phyloP scores from a whole-genome alignment of 2,888 invertebrate species.

The Apamea anceps region DNA sequence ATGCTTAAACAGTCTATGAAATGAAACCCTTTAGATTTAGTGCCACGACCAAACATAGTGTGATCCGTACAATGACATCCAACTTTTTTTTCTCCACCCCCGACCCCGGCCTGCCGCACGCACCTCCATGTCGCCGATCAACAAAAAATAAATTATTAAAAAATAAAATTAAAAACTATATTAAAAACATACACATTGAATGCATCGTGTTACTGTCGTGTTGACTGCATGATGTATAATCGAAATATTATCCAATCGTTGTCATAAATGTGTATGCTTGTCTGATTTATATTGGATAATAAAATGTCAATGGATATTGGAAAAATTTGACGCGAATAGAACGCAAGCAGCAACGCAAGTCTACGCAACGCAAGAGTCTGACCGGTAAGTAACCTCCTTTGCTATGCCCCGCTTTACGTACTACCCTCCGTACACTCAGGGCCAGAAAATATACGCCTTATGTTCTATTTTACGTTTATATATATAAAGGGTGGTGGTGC shows the following conservation, averaged over 20 bases:
- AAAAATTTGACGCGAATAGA: constrained; percentile 91
- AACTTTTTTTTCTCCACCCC: constrained; percentile 87
- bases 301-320: constrained; percentile 76
- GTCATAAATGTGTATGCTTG: constrained; percentile 88
- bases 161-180: constrained; percentile 71
- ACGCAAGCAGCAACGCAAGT: constrained; percentile 98
- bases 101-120: constrained; percentile 89
- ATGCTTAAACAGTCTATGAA: constrained; percentile 72
- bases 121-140: constrained; percentile 87
- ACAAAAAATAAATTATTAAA: constrained; percentile 75
- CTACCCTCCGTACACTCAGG: constrained; percentile 80
- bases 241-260: constrained; percentile 82
- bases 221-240: constrained; percentile 89
- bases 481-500: constrained; percentile 65
- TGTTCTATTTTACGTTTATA: constrained; percentile 40
- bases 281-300: constrained; percentile 70
- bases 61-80: constrained; percentile 90
- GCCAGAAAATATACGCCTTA: constrained; percentile 71
- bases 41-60: constrained; percentile 82
- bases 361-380: constrained; percentile 92
- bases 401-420: constrained; percentile 82
- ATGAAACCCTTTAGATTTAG: constrained; percentile 82
- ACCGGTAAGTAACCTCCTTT: constrained; percentile 94
- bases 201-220: constrained; percentile 89
- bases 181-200: constrained; percentile 85